Base-by-base conservation (phyloP, 2,797 vertebrate genomes). In the Enteromius afrohamiltoni region DNA sequence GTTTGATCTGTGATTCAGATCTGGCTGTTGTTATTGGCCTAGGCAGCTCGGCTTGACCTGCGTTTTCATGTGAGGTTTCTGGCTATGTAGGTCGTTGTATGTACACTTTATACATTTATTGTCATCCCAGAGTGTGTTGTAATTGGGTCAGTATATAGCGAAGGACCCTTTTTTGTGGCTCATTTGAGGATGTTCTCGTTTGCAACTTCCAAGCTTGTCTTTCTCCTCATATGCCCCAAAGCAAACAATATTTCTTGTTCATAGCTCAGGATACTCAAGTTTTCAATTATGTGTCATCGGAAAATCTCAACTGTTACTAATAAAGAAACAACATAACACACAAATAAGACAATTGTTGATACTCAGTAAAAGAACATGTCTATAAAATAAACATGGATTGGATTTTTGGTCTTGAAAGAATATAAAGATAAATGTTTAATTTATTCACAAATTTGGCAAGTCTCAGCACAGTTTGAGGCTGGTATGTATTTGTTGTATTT, bases 21-120 rank as follows among this genome's bases (percentile, higher is more conserved):
- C 70, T 67, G 45, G 47, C 19, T 65, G 92, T 94, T 85, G 91
- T 90, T 82, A 90, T 90, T 84, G 45, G 73, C 9, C 1, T 65
- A 5, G 76, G 45, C 40, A 34, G 6, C 68, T 64, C 23, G 70
- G 16, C 16, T 8, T 77, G 67, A 73, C 55, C 55, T 55, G 34
- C n/a, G 1, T 23, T 4, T 23, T 40, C 21, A 23, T 37, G 8
- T 70, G 34, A 40, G 55, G 42, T 69, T 19, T 68, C 26, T 58
- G 23, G n/a, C 26, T 19, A 69, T 82, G 7, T 73, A 65, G 37
- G 55, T 53, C 71, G 0, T 45, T 80, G n/a, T 29, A 65, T 68
- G 31, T 40, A 45, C 37, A 37, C 31, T 60, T 45, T 60, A 58
- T 84, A 47, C 31, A 6, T 83, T 29, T 81, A 67, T 69, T 85